These are phyloP conservation scores for Pseudomugil gertrudae DNA, from an alignment of 2,797 vertebrate species.

Conservation along the genomic window DNA sequence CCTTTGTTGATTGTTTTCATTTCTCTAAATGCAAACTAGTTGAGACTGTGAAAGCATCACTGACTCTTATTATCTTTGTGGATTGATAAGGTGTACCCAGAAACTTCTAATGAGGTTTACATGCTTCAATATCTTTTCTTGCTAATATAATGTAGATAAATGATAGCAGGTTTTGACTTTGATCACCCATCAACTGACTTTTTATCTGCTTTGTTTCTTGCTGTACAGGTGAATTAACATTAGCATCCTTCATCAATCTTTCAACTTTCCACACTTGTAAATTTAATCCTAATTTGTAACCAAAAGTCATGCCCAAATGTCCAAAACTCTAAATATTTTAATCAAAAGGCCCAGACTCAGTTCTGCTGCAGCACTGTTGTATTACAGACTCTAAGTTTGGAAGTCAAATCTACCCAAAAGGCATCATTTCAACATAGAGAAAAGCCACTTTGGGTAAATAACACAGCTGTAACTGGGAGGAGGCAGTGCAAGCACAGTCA, in stretches of 20 bases:
- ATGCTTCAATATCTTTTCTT: conserved; percentile 17
- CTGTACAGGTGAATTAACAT: neutral
- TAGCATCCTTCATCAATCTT: neutral
- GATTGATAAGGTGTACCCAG: conserved; percentile 25
- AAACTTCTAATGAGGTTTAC: conserved; percentile 23
- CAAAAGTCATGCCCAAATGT: neutral
- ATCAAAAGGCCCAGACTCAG: neutral
- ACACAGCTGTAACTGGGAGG: neutral
- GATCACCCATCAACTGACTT: conserved; percentile 7
- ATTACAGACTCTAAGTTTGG: conserved; percentile 10
- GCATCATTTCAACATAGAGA: conserved; percentile 22
- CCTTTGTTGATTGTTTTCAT: conserved; percentile 13
- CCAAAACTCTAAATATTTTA: neutral
- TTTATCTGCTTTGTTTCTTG: neutral
- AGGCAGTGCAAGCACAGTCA: conserved; percentile 13
- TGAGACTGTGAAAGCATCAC: conserved; percentile 1
- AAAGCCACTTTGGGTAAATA: conserved; percentile 11
- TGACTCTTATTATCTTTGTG: conserved; percentile 48
- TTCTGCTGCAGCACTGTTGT: conserved; percentile 21
- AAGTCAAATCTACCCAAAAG: conserved; percentile 29
- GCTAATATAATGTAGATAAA: conserved; percentile 13
- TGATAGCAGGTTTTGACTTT: conserved; percentile 9
- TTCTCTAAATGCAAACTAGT: conserved; percentile 1
- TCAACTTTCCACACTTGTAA: neutral
- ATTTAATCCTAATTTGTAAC: neutral